These are phyloP conservation scores for Apodemia hepburni DNA, from an alignment of 2,888 invertebrate genomes.

Conservation along the genomic window DNA sequence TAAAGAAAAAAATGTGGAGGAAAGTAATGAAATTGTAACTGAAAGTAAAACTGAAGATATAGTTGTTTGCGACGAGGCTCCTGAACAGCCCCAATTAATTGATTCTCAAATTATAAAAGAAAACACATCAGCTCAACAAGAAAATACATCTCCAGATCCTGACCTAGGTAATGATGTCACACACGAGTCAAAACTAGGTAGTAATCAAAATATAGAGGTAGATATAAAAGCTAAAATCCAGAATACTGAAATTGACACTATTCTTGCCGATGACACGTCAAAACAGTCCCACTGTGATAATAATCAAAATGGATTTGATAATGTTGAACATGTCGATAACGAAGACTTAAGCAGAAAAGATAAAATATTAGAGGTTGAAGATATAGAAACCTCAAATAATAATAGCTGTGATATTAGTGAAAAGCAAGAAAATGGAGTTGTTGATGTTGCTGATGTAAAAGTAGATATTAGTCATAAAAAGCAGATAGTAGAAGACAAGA, in stretches of 20 bases:
- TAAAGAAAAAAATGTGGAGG: conserved; percentile 17
- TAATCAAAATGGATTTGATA: neutral
- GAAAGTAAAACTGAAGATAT: neutral
- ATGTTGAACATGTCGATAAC: neutral
- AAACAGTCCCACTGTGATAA: neutral
- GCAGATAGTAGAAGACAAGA: neutral
- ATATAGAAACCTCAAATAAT: neutral
- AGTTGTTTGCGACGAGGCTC: neutral
- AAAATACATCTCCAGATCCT: neutral
- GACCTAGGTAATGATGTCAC: conserved; percentile 19
- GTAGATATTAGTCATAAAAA: neutral
- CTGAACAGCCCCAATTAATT: neutral
- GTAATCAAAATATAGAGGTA: neutral
- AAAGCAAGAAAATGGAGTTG: neutral
- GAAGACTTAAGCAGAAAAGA: neutral
- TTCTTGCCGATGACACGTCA: neutral
- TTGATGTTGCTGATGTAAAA: neutral
- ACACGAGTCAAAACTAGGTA: neutral
- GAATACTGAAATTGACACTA: neutral
- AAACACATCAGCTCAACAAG: neutral
- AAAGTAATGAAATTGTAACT: neutral
- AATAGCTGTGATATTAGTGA: neutral
- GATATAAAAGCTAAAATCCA: neutral
- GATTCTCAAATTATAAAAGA: neutral
- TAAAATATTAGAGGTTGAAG: neutral